Percentiles rank a stretch among this genome's conserved stretches.
phyloP scores from a whole-genome alignment of 2,113 vertebrate species.

The Peromyscus leucopus region DNA sequence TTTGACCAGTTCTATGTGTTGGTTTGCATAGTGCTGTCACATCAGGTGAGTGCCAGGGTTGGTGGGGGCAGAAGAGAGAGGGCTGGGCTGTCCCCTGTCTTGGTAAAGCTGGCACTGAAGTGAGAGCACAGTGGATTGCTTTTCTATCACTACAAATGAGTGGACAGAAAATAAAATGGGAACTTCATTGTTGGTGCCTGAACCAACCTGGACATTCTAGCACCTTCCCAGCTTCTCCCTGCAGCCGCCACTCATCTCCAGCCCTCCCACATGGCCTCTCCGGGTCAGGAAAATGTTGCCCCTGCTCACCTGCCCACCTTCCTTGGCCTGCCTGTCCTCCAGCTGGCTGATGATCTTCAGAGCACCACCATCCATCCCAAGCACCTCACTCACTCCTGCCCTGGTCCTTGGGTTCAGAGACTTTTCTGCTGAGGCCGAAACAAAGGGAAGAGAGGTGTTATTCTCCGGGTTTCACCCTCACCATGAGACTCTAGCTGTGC shows the following conservation, averaged over 20 bases:
- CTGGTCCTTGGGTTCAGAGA: neutral
- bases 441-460: rapidly evolving
- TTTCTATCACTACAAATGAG: neutral
- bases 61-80: too few relatives aligned
- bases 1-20: constrained; percentile 82
- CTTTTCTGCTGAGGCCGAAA: neutral
- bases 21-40: constrained; percentile 81
- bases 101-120: neutral
- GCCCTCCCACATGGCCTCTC: neutral
- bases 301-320: neutral
- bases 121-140: neutral
- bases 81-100: neutral
- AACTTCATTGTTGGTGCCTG: neutral
- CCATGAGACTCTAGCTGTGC: neutral
- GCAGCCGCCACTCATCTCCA: too few relatives aligned
- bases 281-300: neutral
- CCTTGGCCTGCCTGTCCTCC: neutral
- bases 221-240: neutral
- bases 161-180: neutral
- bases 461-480: neutral
- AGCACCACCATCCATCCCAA: neutral
- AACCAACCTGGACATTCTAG: neutral
- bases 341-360: neutral
- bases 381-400: neutral
- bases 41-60: constrained; percentile 64